Base-by-base conservation (phyloP, 2,888 invertebrate genomes). In the Iselma pallidipennis region DNA sequence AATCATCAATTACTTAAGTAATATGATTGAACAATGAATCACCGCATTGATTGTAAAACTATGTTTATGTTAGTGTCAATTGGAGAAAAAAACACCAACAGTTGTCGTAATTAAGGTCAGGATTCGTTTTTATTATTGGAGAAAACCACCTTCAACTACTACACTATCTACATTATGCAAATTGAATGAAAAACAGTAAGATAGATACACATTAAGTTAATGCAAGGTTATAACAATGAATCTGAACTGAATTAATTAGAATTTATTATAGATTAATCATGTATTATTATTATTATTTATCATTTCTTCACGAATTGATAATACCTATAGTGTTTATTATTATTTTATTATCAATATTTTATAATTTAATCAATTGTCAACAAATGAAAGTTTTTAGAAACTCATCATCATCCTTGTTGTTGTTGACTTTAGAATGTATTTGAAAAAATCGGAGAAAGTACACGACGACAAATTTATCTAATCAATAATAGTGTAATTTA, bases 321-420 rank as follows among this genome's bases (percentile, higher is more conserved):
- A n/a, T n/a, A n/a, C n/a, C n/a, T n/a, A n/a, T n/a, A n/a, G n/a
- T n/a, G n/a, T n/a, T n/a, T n/a, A n/a, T n/a, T n/a, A n/a, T n/a
- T n/a, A n/a, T n/a, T n/a, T n/a, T n/a, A n/a, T n/a, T n/a, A n/a
- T n/a, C n/a, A n/a, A n/a, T n/a, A n/a, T n/a, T n/a, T n/a, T n/a
- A n/a, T n/a, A n/a, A n/a, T 29, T 9, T 29, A 29, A 19, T 42
- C 16, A 14, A 33, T 33, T 33, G 33, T 33, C 33, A 33, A 42
- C 19, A 42, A 42, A 42, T 19, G 42, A 37, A 37, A 37, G 37
- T 42, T 42, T n/a, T 42, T 42, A 42, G 42, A 42, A 42, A 42
- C 42, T 42, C 42, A 42, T 42, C 42, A 16, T 42, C 42, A 42
- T 42, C 42, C 42, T 42, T 42, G 42, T 42, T 42, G 33, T 33